A percentile compares a stretch with the other conserved stretches of the same genome.
Evolutionary conservation across 2,888 invertebrate species (phyloP).

Genomic region (Megaustenia siamemsis): DNA sequence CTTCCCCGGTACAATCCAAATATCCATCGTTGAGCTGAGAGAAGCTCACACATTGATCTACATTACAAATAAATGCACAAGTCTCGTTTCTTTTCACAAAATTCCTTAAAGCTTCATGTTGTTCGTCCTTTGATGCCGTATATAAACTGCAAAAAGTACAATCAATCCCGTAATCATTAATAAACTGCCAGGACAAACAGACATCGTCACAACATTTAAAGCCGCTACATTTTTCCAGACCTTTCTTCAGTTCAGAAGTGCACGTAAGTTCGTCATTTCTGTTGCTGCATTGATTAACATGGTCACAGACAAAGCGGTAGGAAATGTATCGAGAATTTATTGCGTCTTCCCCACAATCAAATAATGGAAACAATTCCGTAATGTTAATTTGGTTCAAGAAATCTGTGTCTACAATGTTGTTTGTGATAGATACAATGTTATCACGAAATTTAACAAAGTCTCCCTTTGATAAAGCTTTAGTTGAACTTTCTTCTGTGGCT

Average conservation of each 20-base stretch:
- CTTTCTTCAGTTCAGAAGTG: neutral
- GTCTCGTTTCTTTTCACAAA: neutral
- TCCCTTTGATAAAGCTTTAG: neutral
- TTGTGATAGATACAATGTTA: neutral
- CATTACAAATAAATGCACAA: constrained; percentile 12
- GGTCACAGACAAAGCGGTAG: neutral
- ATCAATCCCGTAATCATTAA: constrained; percentile 4
- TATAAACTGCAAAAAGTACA: neutral
- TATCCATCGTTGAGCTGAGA: neutral
- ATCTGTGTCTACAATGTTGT: neutral
- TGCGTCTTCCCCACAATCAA: neutral
- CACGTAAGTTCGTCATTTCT: neutral
- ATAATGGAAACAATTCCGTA: neutral
- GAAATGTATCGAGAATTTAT: neutral
- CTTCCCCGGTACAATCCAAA: neutral
- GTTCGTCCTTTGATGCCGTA: neutral
- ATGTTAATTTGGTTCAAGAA: neutral
- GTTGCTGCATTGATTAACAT: neutral
- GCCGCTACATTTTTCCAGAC: neutral
- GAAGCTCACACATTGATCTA: neutral
- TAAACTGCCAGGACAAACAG: neutral
- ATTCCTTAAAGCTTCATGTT: too few species aligned
- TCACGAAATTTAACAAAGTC: neutral
- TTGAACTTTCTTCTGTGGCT: neutral
- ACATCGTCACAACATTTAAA: neutral